Percentiles rank a stretch among this genome's conserved stretches.
These are phyloP conservation scores for Leptinotarsa peninsularis DNA, from an alignment of 2,888 invertebrate species.

Conservation along the genomic window DNA sequence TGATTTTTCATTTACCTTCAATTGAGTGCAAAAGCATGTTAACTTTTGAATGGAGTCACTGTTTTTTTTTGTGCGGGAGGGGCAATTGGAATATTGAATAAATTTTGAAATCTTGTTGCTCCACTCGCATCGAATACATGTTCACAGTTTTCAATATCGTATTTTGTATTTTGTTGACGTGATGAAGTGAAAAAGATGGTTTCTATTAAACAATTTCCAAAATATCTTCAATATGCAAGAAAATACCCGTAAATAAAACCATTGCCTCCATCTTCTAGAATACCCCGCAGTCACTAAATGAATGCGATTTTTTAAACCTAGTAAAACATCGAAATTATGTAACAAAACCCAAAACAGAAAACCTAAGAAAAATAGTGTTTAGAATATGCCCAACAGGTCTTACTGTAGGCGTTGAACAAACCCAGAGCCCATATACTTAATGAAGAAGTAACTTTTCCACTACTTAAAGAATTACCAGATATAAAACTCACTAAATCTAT, in stretches of 20 bases:
- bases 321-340: conserved; percentile 31
- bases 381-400: conserved; percentile 63
- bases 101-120: no score
- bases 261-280: conserved; percentile 15
- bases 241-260: conserved; percentile 10
- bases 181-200: no score
- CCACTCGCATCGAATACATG: no score
- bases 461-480: conserved; percentile 62
- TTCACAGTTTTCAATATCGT: no score
- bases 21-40: no score
- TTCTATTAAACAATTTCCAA: conserved; percentile 5
- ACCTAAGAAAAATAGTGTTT: conserved; percentile 48
- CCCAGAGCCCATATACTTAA: conserved; percentile 53
- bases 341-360: conserved; percentile 31
- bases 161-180: no score
- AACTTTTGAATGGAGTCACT: no score
- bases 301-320: conserved; percentile 4
- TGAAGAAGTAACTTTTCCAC: conserved; percentile 52
- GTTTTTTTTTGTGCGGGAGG: no score
- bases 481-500: conserved; percentile 68
- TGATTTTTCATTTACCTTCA: no score
- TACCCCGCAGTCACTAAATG: not conserved
- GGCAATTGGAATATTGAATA: no score
- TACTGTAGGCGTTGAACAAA: conserved; percentile 65
- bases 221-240: conserved; percentile 42